Base-by-base conservation (phyloP, 30 jellyfish, hydroid and myxozoan genomes). In the Sanderia malayensis region DNA sequence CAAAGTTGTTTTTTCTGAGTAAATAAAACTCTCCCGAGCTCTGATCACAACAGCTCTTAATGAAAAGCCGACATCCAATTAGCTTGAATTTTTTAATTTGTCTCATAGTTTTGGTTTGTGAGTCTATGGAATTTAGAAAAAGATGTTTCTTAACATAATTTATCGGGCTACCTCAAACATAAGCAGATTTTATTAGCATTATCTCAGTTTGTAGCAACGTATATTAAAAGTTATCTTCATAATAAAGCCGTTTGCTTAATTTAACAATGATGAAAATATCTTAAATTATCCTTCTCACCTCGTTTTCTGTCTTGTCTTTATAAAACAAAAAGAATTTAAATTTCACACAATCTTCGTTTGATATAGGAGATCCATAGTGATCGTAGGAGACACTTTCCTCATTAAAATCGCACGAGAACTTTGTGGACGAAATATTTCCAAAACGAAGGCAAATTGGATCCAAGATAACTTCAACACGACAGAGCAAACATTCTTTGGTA, bases 391-490 rank as follows among this genome's bases (percentile, higher is more conserved):
- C 76, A 2, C 17, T 19, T 6, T 58, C 78, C n/a, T 61, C 49
- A 8, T 15, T 25, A 22, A 47, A 33, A 45, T 65, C 60, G 59
- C 89, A 78, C 19, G 25, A 11, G 33, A 78, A 78, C 18, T 34
- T 28, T 27, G 46, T 30, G 4, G 61, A 24, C 0, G 81, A 44
- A 52, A 78, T 9, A 23, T 4, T 78, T 26, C 89, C 89, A 53
- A 64, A 78, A 10, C 89, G 89, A 3, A 78, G 70, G 89, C 89
- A 78, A 67, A 78, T 65, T 10, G 89, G 89, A 66, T 78, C 89
- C 34, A 13, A 34, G 30, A 78, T 37, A n/a, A 64, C 71, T 37
- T 78, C 89, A 31, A 66, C 53, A 21, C 89, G 45, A 47, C 89
- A 78, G 9, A 78, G 81, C 11, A 78, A 53, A 31, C 69, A 64